phyloP scores from a whole-genome alignment of 2,888 invertebrate species.

The Catonia carolina region DNA sequence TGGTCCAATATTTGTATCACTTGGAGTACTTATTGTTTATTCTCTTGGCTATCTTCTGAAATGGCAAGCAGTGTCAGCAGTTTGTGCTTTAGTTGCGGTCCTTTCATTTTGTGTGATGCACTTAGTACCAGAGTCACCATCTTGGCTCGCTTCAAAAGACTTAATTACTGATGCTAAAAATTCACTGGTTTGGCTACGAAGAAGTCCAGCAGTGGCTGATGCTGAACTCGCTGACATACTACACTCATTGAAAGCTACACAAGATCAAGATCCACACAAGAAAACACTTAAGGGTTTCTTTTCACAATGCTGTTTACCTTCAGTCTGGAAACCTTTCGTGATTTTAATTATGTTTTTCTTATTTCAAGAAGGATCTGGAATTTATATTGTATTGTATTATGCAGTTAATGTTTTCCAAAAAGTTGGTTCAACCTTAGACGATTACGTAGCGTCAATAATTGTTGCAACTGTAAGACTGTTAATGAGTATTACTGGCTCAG shows the following conservation, averaged over 20 bases:
- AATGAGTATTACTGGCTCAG: constrained; percentile 60
- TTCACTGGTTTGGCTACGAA: constrained; percentile 57
- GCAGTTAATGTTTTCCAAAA: constrained; percentile 64
- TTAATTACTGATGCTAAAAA: constrained; percentile 54
- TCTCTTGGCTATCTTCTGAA: constrained; percentile 57
- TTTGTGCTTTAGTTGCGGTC: constrained; percentile 42
- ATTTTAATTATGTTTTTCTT: constrained; percentile 58
- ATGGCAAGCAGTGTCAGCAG: constrained; percentile 58
- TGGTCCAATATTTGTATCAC: constrained; percentile 63
- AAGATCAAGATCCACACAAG: background rate
- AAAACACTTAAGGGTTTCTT: background rate
- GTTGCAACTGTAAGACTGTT: constrained; percentile 57
- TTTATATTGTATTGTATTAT: constrained; percentile 65
- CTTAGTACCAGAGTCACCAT: constrained; percentile 62
- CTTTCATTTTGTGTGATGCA: constrained; percentile 53
- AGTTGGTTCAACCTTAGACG: constrained; percentile 59
- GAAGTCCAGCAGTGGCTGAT: constrained; percentile 55
- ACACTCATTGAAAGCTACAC: constrained; percentile 3
- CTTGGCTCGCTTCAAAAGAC: constrained; percentile 57
- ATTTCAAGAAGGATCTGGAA: constrained; percentile 65
- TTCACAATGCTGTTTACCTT: constrained; percentile 47
- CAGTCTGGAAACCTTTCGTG: constrained; percentile 60
- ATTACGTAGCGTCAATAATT: constrained; percentile 61
- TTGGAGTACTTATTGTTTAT: constrained; percentile 64
- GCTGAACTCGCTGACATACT: constrained; percentile 46